Evolutionary conservation across 2,888 invertebrate genomes (phyloP).

Genomic region (Toxonevra muliebris): DNA sequence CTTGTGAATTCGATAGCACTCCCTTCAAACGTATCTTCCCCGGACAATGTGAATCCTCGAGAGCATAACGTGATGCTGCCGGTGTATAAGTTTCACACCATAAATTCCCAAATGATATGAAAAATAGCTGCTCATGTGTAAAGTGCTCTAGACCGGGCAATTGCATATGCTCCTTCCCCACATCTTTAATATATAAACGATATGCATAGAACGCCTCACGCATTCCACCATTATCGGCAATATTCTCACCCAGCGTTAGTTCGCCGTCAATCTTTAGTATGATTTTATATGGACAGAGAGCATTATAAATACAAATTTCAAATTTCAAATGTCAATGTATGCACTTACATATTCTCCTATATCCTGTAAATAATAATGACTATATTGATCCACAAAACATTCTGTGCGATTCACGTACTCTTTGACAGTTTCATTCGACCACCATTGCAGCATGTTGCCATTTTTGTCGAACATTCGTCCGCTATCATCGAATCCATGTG

Average conservation of each 20-base stretch:
- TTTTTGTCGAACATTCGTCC: slow-evolving; percentile 84
- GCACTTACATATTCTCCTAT: slow-evolving; percentile 70
- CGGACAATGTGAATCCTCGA: slow-evolving; percentile 80
- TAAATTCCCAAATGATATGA: slow-evolving; percentile 82
- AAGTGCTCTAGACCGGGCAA: slow-evolving; percentile 80
- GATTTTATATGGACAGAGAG: neutral
- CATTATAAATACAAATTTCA: neutral
- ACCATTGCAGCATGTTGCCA: slow-evolving; percentile 91
- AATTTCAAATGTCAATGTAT: neutral
- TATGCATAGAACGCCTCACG: slow-evolving; percentile 78
- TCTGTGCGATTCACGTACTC: slow-evolving; percentile 80
- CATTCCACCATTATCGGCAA: slow-evolving; percentile 85
- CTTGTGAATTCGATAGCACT: slow-evolving; percentile 76
- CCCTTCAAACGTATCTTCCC: slow-evolving; percentile 75
- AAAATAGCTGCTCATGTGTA: slow-evolving; percentile 79
- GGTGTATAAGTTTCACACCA: slow-evolving; percentile 84
- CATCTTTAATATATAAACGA: slow-evolving; percentile 68
- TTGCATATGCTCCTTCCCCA: slow-evolving; percentile 70
- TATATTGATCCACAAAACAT: slow-evolving; percentile 89
- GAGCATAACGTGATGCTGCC: slow-evolving; percentile 71
- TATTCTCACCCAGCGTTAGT: slow-evolving; percentile 81
- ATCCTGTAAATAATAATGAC: slow-evolving; percentile 72
- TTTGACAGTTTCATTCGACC: slow-evolving; percentile 80
- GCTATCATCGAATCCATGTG: slow-evolving; percentile 68
- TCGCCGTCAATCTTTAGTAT: slow-evolving; percentile 74